A percentile compares a stretch with the other conserved stretches of the same genome.
phyloP scores from a whole-genome alignment of 2,888 invertebrate genomes.

The Phyllotreta striolata region DNA sequence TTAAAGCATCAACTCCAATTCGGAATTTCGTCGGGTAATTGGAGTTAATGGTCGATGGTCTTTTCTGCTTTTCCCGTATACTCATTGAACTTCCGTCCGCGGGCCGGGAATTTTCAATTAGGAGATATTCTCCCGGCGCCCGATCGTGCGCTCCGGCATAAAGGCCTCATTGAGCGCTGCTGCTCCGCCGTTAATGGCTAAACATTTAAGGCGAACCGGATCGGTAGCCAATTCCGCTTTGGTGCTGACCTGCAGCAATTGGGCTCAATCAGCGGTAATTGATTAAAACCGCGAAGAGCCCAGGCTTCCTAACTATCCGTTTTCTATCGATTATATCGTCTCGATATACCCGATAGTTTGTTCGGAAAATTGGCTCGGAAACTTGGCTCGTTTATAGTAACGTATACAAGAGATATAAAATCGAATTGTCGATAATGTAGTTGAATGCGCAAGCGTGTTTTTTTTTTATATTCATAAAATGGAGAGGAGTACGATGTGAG shows the following conservation, averaged over 20 bases:
- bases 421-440: background rate
- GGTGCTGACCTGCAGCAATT: conserved; percentile 57
- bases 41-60: conserved; percentile 2
- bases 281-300: conserved; percentile 57
- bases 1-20: no score
- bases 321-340: conserved; percentile 49
- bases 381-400: no score
- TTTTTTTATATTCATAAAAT: no score
- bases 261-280: conserved; percentile 61
- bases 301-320: conserved; percentile 52
- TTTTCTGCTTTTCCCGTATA: conserved; percentile 15
- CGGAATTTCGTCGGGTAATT: conserved; percentile 5
- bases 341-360: conserved; percentile 45
- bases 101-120: conserved; percentile 29
- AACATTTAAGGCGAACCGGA: conserved; percentile 36
- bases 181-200: conserved; percentile 23
- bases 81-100: conserved; percentile 18
- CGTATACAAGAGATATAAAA: background rate
- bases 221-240: conserved; percentile 40
- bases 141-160: conserved; percentile 18
- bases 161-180: conserved; percentile 28
- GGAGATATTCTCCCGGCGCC: conserved; percentile 17
- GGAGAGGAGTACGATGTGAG: no score
- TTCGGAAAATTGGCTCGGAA: conserved; percentile 7
- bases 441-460: no score